Evolutionary conservation across 2,113 vertebrate species (phyloP), one percentile per base, ranked within the genome.

Genomic region (Melanerpes aurifrons): DNA sequence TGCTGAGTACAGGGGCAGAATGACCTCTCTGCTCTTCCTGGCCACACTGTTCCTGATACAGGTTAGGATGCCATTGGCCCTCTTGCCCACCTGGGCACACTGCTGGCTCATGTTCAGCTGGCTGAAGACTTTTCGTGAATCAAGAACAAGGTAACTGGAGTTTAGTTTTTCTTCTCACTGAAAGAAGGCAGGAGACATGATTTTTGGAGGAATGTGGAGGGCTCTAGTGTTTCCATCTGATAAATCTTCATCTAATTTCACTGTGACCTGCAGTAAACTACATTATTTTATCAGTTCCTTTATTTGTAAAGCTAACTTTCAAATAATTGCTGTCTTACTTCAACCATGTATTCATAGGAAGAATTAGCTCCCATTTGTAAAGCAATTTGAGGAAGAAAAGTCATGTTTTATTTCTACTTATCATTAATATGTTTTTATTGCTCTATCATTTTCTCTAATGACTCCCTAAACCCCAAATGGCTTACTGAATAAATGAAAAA

Each of bases 371-470:
- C 77, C 18, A 74, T 87, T 64, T 71, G 9, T 85, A 89, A 77
- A 80, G 37, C 68, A 87, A 77, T 77, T 63, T 74, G 69, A 87
- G 61, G 32, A 85, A 77, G 43, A 75, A 78, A 74, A 88, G 48
- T 90, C n/a, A 15, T 87, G 10, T 28, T 91, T 93, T 75, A 70
- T 86, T 94, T 53, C 71, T 83, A 29, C 25, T 87, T 93, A 85
- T n/a, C 82, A 82, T 91, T 89, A 92, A 85, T 92, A 92, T 45
- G 31, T 71, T 93, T 89, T 94, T 91, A 94, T 80, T 90, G 72
- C 48, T 82, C 16, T 80, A 67, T 90, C 22, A 61, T 86, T 94
- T 91, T 93, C 92, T 91, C 75, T 96, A 74, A 94, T 61, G 66
- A 74, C 48, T 92, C 57, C 69, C 37, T 91, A 54, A 89, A 93